These are phyloP conservation scores for Gymnocypris eckloni DNA, from an alignment of 2,797 vertebrate species.

Conservation along the genomic window DNA sequence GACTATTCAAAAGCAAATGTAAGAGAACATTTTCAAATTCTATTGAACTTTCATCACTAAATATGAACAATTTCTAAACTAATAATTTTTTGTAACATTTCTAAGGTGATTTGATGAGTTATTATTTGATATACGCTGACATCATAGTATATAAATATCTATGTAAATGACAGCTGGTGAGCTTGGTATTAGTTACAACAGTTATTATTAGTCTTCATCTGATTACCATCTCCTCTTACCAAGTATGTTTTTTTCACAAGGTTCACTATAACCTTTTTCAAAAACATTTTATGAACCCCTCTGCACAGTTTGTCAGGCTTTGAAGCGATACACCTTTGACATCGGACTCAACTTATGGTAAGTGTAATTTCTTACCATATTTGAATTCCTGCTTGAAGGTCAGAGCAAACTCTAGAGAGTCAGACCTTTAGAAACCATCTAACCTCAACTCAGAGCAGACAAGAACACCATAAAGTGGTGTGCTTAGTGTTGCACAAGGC, in stretches of 20 bases:
- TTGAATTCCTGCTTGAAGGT: not conserved
- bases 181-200: not conserved
- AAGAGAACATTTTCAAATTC: not conserved
- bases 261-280: not conserved
- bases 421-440: constrained; percentile 5
- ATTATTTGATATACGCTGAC: not conserved
- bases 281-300: not conserved
- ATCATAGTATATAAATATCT: not conserved
- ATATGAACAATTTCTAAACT: constrained; percentile 18
- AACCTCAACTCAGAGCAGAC: not conserved
- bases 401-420: constrained; percentile 24
- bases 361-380: not conserved
- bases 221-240: not conserved
- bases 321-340: constrained; percentile 9
- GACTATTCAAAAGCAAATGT: not conserved
- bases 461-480: constrained; percentile 1
- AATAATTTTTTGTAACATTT: not conserved
- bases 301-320: not conserved
- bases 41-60: not conserved
- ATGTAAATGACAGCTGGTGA: constrained; percentile 16
- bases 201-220: constrained; percentile 3
- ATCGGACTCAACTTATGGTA: not conserved
- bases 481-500: constrained; percentile 48
- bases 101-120: not conserved
- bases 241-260: constrained; percentile 4